Evolutionary conservation across 2,888 invertebrate species (phyloP).

Genomic region (Glaucopsyche alexis): DNA sequence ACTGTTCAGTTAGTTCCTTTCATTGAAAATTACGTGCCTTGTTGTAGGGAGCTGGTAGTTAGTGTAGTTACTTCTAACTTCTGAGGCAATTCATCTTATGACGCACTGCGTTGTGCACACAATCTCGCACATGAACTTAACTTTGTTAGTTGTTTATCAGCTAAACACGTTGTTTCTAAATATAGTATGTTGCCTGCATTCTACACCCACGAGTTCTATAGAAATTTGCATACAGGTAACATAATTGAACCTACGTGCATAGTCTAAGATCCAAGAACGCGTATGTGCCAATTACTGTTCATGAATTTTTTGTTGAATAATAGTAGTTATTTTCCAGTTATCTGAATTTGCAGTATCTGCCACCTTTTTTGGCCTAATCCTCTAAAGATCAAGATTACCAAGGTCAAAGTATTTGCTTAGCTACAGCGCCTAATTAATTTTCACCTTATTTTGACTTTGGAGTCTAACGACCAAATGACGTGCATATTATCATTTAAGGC

Average conservation of each 20-base stretch:
- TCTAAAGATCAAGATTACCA: background rate
- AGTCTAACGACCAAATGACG: background rate
- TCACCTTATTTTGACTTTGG: slow-evolving; percentile 13
- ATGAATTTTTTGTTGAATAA: background rate
- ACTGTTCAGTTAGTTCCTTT: background rate
- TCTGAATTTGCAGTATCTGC: background rate
- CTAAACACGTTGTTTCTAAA: background rate
- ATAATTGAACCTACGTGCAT: background rate
- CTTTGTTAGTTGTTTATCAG: slow-evolving; percentile 10
- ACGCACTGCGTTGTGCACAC: background rate
- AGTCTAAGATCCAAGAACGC: background rate
- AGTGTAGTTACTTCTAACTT: background rate
- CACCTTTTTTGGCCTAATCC: background rate
- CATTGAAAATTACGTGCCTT: slow-evolving; percentile 10
- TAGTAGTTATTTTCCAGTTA: background rate
- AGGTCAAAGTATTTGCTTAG: background rate
- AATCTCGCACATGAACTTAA: slow-evolving; percentile 13
- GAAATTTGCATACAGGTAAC: background rate
- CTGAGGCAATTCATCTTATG: slow-evolving; percentile 19
- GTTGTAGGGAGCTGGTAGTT: no score
- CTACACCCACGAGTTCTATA: background rate
- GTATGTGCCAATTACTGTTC: background rate
- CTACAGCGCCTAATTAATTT: background rate
- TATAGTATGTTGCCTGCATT: background rate
- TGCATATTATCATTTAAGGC: background rate